Evolutionary conservation across 2,113 vertebrate species (phyloP), one percentile per base, ranked within the genome.

Genomic region (Mustelus asterias): DNA sequence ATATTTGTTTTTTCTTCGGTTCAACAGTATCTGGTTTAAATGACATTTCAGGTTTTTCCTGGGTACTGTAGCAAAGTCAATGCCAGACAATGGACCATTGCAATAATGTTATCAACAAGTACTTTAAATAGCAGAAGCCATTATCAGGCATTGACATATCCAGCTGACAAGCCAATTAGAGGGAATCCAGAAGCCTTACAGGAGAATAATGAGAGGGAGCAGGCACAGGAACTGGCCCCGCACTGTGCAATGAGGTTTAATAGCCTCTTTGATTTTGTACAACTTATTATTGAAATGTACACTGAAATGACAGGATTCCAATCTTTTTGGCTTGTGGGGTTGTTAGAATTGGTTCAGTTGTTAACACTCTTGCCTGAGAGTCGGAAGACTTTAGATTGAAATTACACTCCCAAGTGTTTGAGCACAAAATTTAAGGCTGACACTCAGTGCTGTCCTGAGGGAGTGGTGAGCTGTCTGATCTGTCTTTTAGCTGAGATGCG

Each of bases 71-170:
- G 41, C 93, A 95, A 95, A 29, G 94, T 29, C 41, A 70, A 95
- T 44, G 13, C 37, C 22, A 48, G 41, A n/a, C 67, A 70, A 70
- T 26, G 44, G 69, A 72, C 67, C 69, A 72, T 72, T 95, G 37
- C 24, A 54, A 20, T 54, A 95, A 72, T 72, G 94, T 95, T 95
- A 95, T 95, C 94, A 95, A 72, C 67, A 70, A 76, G 41, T 54
- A 95, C 41, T 54, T 95, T 70, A 65, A 65, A 93, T 22, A 72
- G 7, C 41, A 48, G 44, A 95, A 95, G 94, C 41, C 11, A 33
- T 95, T 95, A 72, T 48, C 67, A 44, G 89, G 24, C 94, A 54
- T 48, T 72, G 54, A 95, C 67, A 95, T 4, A 54, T 29, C 11
- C 69, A 72, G 65, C 67, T 95, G 92, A 94, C 18, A 67, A 94